Conservation (phyloP, 2,888 invertebrate genomes). For the Lamproptera curius region DNA sequence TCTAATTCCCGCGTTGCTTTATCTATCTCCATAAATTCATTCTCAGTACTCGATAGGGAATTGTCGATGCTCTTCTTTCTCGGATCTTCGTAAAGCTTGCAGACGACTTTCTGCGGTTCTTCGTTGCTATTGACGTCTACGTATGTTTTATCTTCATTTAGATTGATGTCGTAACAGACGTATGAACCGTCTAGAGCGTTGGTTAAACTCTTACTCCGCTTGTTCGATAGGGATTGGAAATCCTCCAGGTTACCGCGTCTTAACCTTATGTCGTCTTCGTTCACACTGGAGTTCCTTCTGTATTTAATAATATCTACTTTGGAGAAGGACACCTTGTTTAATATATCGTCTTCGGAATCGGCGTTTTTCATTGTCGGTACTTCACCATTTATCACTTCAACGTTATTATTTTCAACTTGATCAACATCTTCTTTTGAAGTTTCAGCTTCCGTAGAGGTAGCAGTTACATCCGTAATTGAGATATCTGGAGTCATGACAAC, state of each 20-base stretch:
- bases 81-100: slow-evolving; percentile 55
- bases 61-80: slow-evolving; percentile 63
- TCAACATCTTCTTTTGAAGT: slow-evolving; percentile 18
- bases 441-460: slow-evolving; percentile 19
- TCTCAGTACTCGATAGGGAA: slow-evolving; percentile 65
- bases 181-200: slow-evolving; percentile 51
- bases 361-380: slow-evolving; percentile 31
- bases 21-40: slow-evolving; percentile 69
- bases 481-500: slow-evolving; percentile 18
- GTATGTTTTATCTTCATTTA: slow-evolving; percentile 48
- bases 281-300: slow-evolving; percentile 68
- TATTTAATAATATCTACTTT: slow-evolving; percentile 65
- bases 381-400: slow-evolving; percentile 25
- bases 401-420: slow-evolving; percentile 21
- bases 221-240: slow-evolving; percentile 54
- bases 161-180: slow-evolving; percentile 59
- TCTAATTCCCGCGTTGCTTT: slow-evolving; percentile 65
- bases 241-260: slow-evolving; percentile 67
- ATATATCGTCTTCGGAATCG: slow-evolving; percentile 51
- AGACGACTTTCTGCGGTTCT: slow-evolving; percentile 61
- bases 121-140: slow-evolving; percentile 58
- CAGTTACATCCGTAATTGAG: slow-evolving; percentile 17
- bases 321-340: slow-evolving; percentile 49
- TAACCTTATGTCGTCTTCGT: slow-evolving; percentile 64
- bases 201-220: slow-evolving; percentile 66